Evolutionary conservation across 2,888 invertebrate genomes (phyloP).

Genomic region (Agapostemon virescens): DNA sequence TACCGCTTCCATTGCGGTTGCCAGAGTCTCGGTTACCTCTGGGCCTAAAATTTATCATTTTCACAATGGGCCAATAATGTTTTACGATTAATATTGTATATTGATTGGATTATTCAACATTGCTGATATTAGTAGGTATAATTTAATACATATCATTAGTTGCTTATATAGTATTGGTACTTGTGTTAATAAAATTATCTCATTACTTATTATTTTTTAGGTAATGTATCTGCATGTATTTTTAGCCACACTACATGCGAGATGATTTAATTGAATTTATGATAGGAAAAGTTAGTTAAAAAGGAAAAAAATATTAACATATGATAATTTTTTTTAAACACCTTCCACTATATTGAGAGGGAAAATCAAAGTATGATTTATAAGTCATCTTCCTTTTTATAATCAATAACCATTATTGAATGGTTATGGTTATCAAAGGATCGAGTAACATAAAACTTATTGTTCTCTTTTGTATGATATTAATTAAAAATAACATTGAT

Average conservation of each 20-base stretch:
- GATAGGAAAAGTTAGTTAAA: background rate
- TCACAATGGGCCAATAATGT: constrained; percentile 8
- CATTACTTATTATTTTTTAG: background rate
- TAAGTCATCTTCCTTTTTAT: background rate
- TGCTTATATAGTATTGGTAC: background rate
- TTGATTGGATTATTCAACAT: background rate
- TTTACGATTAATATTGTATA: background rate
- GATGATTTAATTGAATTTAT: background rate
- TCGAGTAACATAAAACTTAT: background rate
- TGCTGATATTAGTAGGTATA: background rate
- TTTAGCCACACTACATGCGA: background rate
- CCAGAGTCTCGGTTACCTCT: constrained; percentile 77
- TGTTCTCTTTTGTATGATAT: background rate
- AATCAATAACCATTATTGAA: too few species aligned
- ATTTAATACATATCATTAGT: background rate
- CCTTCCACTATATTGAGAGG: background rate
- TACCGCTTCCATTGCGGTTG: constrained; percentile 75
- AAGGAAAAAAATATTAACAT: background rate
- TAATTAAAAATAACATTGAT: background rate
- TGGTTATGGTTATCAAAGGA: background rate
- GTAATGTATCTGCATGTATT: background rate
- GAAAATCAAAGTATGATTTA: background rate
- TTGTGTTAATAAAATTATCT: background rate
- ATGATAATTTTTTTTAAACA: background rate
- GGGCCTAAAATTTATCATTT: constrained; percentile 73